Percentiles rank a stretch among this genome's conserved stretches.
These are phyloP conservation scores for Otolemur garnettii DNA, from an alignment of 2,113 vertebrate species.

Conservation along the genomic window DNA sequence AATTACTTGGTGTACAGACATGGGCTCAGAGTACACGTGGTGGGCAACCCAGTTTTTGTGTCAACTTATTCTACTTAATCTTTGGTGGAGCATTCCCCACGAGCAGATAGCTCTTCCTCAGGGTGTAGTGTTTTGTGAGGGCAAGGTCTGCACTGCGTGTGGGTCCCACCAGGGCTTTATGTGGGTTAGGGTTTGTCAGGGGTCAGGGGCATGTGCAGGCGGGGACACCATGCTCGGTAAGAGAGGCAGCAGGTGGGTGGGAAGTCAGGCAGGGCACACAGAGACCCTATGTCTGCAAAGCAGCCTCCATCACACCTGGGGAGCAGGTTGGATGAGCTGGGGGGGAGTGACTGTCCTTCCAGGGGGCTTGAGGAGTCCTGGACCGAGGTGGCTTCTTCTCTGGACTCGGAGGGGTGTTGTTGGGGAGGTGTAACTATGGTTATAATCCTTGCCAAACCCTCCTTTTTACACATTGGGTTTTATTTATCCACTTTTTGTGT, in stretches of 20 bases:
- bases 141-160: accelerated
- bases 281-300: accelerated
- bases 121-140: accelerated
- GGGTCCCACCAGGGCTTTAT: accelerated
- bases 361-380: accelerated
- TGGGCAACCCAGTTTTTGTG: not conserved
- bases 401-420: accelerated
- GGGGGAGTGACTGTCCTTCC: too few species aligned
- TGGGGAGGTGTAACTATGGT: accelerated
- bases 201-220: accelerated
- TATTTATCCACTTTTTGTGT: accelerated
- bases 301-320: accelerated
- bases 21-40: accelerated
- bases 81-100: accelerated
- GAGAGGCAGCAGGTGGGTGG: accelerated
- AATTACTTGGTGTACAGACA: accelerated
- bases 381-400: accelerated
- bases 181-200: accelerated
- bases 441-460: accelerated
- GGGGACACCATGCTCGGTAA: not conserved
- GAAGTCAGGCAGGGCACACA: accelerated
- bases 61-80: not conserved
- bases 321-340: not conserved
- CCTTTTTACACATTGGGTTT: accelerated
- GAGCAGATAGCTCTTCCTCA: not conserved